phyloP scores from a whole-genome alignment of 2,797 vertebrate genomes.

The Pelobates cultripes region DNA sequence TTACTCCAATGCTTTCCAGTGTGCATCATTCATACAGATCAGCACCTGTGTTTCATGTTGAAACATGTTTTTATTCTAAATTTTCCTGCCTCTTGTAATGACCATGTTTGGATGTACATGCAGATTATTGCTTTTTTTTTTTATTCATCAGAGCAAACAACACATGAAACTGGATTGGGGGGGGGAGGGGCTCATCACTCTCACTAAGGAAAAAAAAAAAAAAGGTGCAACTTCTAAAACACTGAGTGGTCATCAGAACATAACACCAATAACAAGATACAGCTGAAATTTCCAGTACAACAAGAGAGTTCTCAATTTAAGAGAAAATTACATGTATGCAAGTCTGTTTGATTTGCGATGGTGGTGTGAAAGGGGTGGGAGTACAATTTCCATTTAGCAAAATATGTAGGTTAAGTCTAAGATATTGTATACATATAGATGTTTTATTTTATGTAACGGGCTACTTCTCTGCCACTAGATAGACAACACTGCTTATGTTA shows the following conservation, averaged over 20 bases:
- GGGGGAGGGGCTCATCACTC: neutral
- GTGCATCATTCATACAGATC: neutral
- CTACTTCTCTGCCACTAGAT: too few species aligned
- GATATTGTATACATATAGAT: too few species aligned
- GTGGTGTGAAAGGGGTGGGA: too few species aligned
- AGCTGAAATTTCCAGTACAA: neutral
- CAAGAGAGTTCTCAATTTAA: neutral
- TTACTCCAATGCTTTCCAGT: neutral
- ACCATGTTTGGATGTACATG: neutral
- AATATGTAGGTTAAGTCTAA: too few species aligned
- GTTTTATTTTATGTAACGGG: too few species aligned
- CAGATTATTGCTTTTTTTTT: slow-evolving; percentile 6
- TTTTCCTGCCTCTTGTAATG: neutral
- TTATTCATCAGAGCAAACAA: slow-evolving; percentile 4
- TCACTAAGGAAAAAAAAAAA: neutral
- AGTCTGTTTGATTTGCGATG: too few species aligned
- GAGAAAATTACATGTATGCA: neutral
- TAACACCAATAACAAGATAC: neutral
- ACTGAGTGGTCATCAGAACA: neutral
- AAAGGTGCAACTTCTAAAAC: neutral
- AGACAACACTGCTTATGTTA: too few species aligned
- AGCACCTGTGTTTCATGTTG: neutral
- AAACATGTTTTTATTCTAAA: neutral
- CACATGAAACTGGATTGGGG: neutral
- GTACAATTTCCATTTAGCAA: too few species aligned